Base-by-base conservation (phyloP, 2,888 invertebrate genomes). In the Andrena bicolor region DNA sequence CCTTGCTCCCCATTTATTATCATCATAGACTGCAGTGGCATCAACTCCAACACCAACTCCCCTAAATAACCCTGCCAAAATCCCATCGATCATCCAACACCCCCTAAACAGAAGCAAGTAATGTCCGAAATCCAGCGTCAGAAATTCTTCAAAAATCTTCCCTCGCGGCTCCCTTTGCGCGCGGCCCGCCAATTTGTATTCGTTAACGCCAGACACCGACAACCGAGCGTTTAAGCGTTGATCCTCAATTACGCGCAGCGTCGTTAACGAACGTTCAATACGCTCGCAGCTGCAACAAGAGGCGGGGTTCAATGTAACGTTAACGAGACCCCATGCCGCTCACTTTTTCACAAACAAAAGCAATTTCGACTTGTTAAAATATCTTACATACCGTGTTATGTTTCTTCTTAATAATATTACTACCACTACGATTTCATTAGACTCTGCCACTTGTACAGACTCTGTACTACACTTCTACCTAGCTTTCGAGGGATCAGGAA, bases 261-360 rank as follows among this genome's bases (percentile, higher is more conserved):
- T 69, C 69, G 69, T 75, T 75, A 75, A 75, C 75, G 58, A 75
- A 69, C 74, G 75, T 69, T 75, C 69, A 28, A 75, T 69, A 51
- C 60, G 60, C 69, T 61, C 68, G 51, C n/a, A 49, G 30, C 7
- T 16, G 32, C 32, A 32, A 30, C 56, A 61, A 49, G 49, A 51
- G 28, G 48, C 53, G 28, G 41, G 70, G 30, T 64, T 76, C 71
- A 64, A 76, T 76, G 48, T 76, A 64, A 76, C 72, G 48, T 76
- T 76, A 72, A 72, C 76, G 76, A 76, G 71, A 58, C 41, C 64
- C 30, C 75, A 48, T 51, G 32, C 41, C 23, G 16, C 30, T 63
- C 71, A 20, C 13, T 49, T 64, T 16, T 48, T 10, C 61, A 41
- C 71, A 76, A 71, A 64, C 76, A 53, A 71, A n/a, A 35, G 41